A percentile compares a stretch with the other conserved stretches of the same genome.
These are phyloP conservation scores for Argynnis bischoffii DNA, from an alignment of 2,888 invertebrate species.

Conservation along the genomic window DNA sequence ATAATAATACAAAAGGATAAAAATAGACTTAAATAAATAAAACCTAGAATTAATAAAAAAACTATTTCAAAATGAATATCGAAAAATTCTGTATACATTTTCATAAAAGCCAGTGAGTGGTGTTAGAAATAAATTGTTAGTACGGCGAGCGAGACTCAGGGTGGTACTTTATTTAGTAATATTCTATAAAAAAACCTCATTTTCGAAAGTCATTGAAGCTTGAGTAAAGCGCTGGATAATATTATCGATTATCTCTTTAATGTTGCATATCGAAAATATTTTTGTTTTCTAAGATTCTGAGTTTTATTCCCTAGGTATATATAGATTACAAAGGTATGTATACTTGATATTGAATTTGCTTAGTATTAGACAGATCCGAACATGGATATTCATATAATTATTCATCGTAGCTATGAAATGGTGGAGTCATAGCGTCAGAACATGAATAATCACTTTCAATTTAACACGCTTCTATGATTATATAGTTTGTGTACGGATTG, in stretches of 20 bases:
- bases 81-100: background rate
- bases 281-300: too few species aligned
- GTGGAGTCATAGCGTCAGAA: slow-evolving; percentile 33
- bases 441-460: slow-evolving; percentile 41
- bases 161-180: slow-evolving; percentile 14
- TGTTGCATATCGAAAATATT: too few species aligned
- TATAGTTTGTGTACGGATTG: slow-evolving; percentile 23
- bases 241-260: background rate
- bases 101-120: slow-evolving; percentile 5
- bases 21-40: too few species aligned
- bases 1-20: too few species aligned
- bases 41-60: too few species aligned
- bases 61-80: background rate
- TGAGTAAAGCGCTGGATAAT: background rate
- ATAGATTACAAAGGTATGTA: too few species aligned
- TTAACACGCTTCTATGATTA: slow-evolving; percentile 29
- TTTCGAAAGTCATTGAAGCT: slow-evolving; percentile 14
- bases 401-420: slow-evolving; percentile 29
- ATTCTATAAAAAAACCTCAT: slow-evolving; percentile 9
- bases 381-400: slow-evolving; percentile 23
- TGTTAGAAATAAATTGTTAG: slow-evolving; percentile 18
- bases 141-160: background rate
- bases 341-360: background rate
- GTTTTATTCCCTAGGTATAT: too few species aligned
- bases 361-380: slow-evolving; percentile 5